Percentiles rank a stretch among this genome's conserved stretches.
phyloP scores from a whole-genome alignment of 2,797 vertebrate species.

The Gila robusta region DNA sequence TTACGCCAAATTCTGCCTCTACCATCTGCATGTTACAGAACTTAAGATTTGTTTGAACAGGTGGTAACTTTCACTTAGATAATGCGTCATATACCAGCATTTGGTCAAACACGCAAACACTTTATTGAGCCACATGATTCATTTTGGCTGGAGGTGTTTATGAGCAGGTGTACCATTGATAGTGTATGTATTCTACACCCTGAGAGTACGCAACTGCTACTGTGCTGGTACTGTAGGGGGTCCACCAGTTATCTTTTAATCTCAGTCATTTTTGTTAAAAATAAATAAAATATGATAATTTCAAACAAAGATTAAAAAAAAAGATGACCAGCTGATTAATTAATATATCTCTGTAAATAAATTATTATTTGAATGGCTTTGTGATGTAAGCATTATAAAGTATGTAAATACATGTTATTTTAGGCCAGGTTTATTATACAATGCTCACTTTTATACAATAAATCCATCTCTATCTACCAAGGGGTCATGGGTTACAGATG shows the following conservation, averaged over 20 bases:
- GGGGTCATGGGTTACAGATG: background rate
- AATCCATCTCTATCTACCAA: background rate
- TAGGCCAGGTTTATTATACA: background rate
- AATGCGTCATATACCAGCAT: slow-evolving; percentile 3
- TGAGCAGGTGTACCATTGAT: background rate
- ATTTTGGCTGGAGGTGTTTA: background rate
- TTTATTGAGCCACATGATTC: background rate
- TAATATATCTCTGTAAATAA: background rate
- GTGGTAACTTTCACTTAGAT: slow-evolving; percentile 1
- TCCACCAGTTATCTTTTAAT: background rate
- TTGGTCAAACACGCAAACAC: background rate
- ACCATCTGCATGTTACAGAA: slow-evolving; percentile 2
- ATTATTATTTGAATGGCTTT: background rate
- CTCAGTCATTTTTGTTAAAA: background rate
- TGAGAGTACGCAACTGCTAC: background rate
- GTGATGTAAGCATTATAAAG: background rate
- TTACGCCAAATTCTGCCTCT: background rate
- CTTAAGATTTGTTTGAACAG: background rate
- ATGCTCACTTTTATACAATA: background rate
- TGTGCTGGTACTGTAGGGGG: background rate
- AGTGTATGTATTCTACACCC: background rate
- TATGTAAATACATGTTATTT: background rate
- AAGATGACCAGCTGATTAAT: background rate
- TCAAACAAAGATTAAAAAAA: background rate
- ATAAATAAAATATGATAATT: background rate